Base-by-base conservation (phyloP, 2,888 invertebrate species). In the Caenorhabditis imperialis region DNA sequence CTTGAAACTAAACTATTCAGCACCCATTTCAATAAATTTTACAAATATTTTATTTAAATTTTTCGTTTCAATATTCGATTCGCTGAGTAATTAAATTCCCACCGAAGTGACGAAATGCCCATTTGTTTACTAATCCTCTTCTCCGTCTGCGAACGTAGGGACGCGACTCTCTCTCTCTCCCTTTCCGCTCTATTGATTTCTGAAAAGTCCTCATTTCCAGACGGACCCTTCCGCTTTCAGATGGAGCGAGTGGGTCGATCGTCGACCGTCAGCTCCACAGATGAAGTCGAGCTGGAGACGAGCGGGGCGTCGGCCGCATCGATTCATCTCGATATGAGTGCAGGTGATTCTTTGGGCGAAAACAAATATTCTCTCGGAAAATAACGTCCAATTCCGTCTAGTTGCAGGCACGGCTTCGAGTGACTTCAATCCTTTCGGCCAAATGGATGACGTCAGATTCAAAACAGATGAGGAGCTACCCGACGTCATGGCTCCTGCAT, bases 311-410 rank as follows among this genome's bases (percentile, higher is more conserved):
- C 53, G 23, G 45, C 6, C 10, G 73, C 73, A 0, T 65, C 65
- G 30, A 65, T 73, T 37, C 73, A 73, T 50, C 58, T 73, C n/a
- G 73, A 73, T 63, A 58, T 63, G 50, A 71, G 30, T 22, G 40
- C 48, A 40, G 71, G 70, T 70, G 51, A n/a, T n/a, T n/a, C n/a
- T n/a, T n/a, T n/a, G n/a, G n/a, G n/a, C n/a, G n/a, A n/a, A n/a
- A n/a, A 20, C 47, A 5, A 14, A 47, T 47, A n/a, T 27, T 47
- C 47, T 2, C 47, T 27, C 47, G 47, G 40, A 38, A 51, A 51
- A 51, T 18, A 25, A 35, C 23, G n/a, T n/a, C n/a, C n/a, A n/a
- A n/a, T n/a, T n/a, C 8, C 5, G 40, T 55, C 25, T 25, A 57
- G 67, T 50, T n/a, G 51, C 44, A 6, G 58, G 51, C 27, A 33